Evolutionary conservation across 2,797 vertebrate genomes (phyloP).

Genomic region (Otolemur crassicaudatus): DNA sequence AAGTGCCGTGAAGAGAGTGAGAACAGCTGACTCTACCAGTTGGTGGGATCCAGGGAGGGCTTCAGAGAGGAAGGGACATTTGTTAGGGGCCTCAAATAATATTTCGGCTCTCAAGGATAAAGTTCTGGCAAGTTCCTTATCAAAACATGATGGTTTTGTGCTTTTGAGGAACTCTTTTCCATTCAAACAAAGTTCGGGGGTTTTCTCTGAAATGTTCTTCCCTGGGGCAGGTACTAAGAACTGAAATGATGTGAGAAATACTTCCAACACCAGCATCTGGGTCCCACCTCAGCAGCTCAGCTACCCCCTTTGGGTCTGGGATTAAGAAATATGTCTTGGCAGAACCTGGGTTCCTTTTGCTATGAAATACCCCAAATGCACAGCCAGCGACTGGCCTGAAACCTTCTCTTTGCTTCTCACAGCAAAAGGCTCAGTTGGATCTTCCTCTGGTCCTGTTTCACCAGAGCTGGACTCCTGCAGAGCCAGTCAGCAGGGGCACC

Average conservation of each 20-base stretch:
- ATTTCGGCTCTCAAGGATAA: accelerated
- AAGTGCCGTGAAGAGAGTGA: background rate
- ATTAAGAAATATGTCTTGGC: background rate
- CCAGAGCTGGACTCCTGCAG: background rate
- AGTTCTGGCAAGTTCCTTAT: background rate
- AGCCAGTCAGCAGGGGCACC: background rate
- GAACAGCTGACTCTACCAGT: background rate
- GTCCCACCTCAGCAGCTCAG: too few species aligned
- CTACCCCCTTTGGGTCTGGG: background rate
- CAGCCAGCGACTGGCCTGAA: background rate
- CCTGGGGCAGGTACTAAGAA: too few species aligned
- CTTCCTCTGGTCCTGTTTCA: background rate
- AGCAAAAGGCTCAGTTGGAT: accelerated
- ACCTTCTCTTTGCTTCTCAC: too few species aligned
- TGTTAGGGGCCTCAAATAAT: background rate
- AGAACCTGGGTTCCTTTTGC: accelerated
- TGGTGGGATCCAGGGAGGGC: background rate
- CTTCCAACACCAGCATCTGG: background rate
- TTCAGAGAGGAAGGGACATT: background rate
- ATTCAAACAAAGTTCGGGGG: background rate
- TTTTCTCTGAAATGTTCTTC: background rate
- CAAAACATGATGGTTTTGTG: accelerated
- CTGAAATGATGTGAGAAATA: background rate
- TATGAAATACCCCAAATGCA: accelerated
- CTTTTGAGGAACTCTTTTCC: background rate